These are phyloP conservation scores for Mongoloraphidia duomilia DNA, from an alignment of 2,888 invertebrate genomes.

Conservation along the genomic window DNA sequence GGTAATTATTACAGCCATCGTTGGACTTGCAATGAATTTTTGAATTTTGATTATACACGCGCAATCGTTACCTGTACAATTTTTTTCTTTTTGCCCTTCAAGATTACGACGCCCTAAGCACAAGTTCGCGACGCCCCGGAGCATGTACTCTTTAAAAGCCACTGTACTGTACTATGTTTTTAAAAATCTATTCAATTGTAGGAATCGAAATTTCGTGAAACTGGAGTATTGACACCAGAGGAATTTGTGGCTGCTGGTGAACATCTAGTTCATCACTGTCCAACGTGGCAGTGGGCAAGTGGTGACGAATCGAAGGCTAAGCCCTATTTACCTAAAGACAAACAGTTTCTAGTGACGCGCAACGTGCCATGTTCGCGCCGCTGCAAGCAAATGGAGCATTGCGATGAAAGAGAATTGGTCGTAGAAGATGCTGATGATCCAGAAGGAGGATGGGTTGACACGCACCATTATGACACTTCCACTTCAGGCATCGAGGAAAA, in stretches of 20 bases:
- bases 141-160: too few species aligned
- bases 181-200: slow-evolving; percentile 24
- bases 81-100: too few species aligned
- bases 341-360: slow-evolving; percentile 92
- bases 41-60: too few species aligned
- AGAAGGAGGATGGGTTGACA: slow-evolving; percentile 96
- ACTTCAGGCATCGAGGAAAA: slow-evolving; percentile 58
- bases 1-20: too few species aligned
- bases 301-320: slow-evolving; percentile 85
- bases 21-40: too few species aligned
- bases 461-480: slow-evolving; percentile 72
- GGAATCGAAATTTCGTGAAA: slow-evolving; percentile 96
- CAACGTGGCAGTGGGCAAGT: slow-evolving; percentile 97
- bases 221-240: slow-evolving; percentile 95
- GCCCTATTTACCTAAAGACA: slow-evolving; percentile 82
- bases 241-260: slow-evolving; percentile 99
- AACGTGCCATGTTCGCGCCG: slow-evolving; percentile 95
- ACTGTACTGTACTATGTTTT: too few species aligned
- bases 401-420: slow-evolving; percentile 78
- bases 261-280: slow-evolving; percentile 96
- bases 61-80: too few species aligned
- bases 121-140: too few species aligned
- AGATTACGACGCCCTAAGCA: too few species aligned
- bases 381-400: slow-evolving; percentile 92
- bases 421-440: slow-evolving; percentile 69